Base-by-base conservation (phyloP, 53 echinoderm and acorn worm genomes). In the Luidia sarsii region DNA sequence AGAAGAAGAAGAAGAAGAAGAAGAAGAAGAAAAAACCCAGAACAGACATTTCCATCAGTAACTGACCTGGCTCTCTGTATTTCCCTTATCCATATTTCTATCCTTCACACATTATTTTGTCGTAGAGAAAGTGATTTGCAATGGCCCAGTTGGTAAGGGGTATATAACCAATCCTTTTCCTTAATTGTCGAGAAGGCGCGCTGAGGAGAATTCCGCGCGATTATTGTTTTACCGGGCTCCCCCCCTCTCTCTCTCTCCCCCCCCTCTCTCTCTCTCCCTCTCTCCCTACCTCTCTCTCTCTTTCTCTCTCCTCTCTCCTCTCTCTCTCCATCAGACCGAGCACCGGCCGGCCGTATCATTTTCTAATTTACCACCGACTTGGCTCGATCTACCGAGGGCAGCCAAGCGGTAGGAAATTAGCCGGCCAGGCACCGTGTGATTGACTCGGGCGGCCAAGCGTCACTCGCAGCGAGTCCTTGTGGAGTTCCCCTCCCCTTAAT, bases 321-420 rank as follows among this genome's bases (percentile, higher is more conserved):
- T n/a, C n/a, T n/a, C n/a, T n/a, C n/a, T n/a, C n/a, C n/a, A n/a
- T n/a, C n/a, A n/a, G n/a, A n/a, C n/a, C 36, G 50, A 39, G 54
- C 72, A 72, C 33, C 60, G 77, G 46, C 77, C 77, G 77, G 77
- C 77, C 77, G 77, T 77, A 77, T 77, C 77, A 77, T 77, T 77
- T 41, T 77, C 77, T 77, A 77, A 77, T 77, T 77, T 77, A 77
- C 77, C 77, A 77, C 60, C 61, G 77, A 50, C 77, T 77, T 56
- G 61, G 45, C 60, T 77, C 77, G 77, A 77, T 77, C 77, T 45
- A 77, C 45, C 60, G 61, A 48, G 31, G n/a, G 77, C 77, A 77
- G 34, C 48, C 60, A 77, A 46, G 77, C 77, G 77, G 33, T 34
- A 11, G 77, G 59, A 77, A 77, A 77, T 77, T 77, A 77, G 19